phyloP scores from a whole-genome alignment of 92 coral and sea anemone genomes.

The Palythoa heliodiscus region DNA sequence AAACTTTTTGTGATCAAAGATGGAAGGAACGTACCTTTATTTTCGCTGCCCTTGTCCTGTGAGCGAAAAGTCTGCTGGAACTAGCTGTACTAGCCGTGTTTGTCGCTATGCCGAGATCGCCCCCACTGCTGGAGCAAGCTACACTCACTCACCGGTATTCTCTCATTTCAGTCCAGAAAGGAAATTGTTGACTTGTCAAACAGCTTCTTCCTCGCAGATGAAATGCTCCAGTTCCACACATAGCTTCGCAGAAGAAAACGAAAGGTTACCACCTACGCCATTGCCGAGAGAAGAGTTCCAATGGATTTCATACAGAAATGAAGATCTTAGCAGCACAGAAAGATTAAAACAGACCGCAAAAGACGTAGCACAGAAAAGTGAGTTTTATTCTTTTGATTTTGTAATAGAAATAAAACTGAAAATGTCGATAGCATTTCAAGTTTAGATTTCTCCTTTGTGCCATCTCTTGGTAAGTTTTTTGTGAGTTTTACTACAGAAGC shows the following conservation, averaged over 20 bases:
- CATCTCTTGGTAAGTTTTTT: too few relatives aligned
- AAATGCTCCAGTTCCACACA: conserved; percentile 2
- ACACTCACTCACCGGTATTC: conserved; percentile 57
- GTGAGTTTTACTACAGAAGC: too few relatives aligned
- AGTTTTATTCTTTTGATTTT: background rate
- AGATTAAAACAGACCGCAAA: conserved; percentile 44
- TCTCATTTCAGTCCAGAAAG: conserved; percentile 75
- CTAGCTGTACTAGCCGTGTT: conserved; percentile 57
- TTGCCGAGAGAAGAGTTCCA: conserved; percentile 49
- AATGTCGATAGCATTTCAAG: background rate
- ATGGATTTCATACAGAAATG: conserved; percentile 59
- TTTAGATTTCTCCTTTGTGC: background rate
- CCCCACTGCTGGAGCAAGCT: conserved; percentile 51
- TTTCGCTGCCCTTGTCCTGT: conserved; percentile 83
- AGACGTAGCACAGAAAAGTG: conserved; percentile 12
- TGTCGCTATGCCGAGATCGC: conserved; percentile 78
- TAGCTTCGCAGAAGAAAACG: background rate
- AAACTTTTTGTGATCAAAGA: background rate
- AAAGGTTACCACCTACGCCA: background rate
- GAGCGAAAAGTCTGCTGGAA: conserved; percentile 37
- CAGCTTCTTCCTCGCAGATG: conserved; percentile 9
- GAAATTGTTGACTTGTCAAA: conserved; percentile 45
- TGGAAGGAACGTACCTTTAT: conserved; percentile 71
- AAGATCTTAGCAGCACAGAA: conserved; percentile 47
- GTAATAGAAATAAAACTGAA: background rate